Evolutionary conservation across 2,113 vertebrate genomes (phyloP).

Genomic region (pig (Sus scrofa)): T2T-Sscrofa CM000823.6:46452501-46453000

Average conservation of each 20-base stretch:
- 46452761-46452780: conserved; percentile 29
- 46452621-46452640: not conserved
- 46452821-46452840: conserved; percentile 46
- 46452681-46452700: not conserved
- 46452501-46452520: not conserved
- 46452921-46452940: not conserved
- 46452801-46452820: conserved; percentile 35
- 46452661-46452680: not conserved
- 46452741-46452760: conserved; percentile 29
- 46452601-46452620: not conserved
- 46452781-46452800: not conserved
- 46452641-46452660: not conserved
- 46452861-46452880: conserved; percentile 10
- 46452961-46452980: not conserved
- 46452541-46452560: not conserved
- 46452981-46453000: not conserved
- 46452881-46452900: conserved; percentile 33
- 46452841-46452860: conserved; percentile 16
- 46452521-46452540: not conserved
- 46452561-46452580: not conserved
- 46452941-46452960: not conserved
- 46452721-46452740: not conserved
- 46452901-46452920: not conserved
- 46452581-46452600: not conserved
- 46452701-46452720: not conserved